Base-by-base conservation (phyloP, 2,113 vertebrate genomes). In the Epinephelus lanceolatus region DNA sequence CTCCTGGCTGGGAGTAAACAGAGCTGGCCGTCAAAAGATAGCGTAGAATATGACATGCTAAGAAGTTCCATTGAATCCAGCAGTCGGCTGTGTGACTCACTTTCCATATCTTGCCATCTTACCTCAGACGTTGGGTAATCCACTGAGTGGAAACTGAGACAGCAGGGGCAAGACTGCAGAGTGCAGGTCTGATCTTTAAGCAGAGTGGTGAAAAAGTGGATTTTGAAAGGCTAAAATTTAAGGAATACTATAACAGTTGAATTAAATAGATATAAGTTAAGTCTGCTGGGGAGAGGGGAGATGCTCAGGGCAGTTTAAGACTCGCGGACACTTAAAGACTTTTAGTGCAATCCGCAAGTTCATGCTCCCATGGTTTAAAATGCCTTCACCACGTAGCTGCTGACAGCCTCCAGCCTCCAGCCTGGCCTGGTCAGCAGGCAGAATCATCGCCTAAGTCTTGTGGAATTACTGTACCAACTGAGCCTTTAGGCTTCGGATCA, bases 1-100 rank as follows among this genome's bases (percentile, higher is more conserved):
- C 88, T 89, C 80, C 61, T 72, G 81, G 69, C 88, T 83, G 80
- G 76, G 73, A 85, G 88, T 88, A 86, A 94, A 92, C 87, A 91
- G 90, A 88, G 73, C 65, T 60, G 91, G 89, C 86, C 80, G 18
- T 91, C 88, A 93, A 83, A 89, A 81, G 86, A 88, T 83, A 81
- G 85, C 68, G 55, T 25, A 51, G 63, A 84, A 80, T 75, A 63
- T 67, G 92, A 87, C 82, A 84, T 81, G 74, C 66, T 82, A 83
- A 80, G 80, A 89, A 85, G 88, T 83, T 81, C 79, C 74, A 70
- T 45, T 79, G 83, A 85, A 81, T 86, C 78, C 70, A 76, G 57
- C 70, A 70, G 84, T 83, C 71, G 77, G 68, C 75, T 40, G 73
- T 59, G 52, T 86, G 86, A 93, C 84, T 93, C 88, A 88, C 82